Evolutionary conservation across 2,797 vertebrate genomes (phyloP).

Genomic region (Muscicapa comitata): DNA sequence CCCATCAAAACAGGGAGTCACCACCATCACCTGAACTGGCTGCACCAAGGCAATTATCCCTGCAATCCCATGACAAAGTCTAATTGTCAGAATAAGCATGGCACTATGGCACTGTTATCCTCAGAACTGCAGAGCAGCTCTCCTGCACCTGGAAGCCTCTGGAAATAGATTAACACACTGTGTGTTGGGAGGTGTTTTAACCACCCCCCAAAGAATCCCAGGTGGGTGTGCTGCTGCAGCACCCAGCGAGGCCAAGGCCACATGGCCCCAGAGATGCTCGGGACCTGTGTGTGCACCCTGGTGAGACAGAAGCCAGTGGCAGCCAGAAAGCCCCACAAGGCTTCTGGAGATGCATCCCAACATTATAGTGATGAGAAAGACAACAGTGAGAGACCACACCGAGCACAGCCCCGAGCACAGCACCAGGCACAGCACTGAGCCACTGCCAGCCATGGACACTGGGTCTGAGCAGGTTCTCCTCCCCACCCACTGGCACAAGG

Average conservation of each 20-base stretch:
- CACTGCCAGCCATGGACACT: accelerated
- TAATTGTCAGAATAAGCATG: not conserved
- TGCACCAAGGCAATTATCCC: not conserved
- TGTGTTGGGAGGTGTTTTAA: not conserved
- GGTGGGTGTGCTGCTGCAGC: not conserved
- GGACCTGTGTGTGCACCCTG: accelerated
- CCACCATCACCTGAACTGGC: accelerated
- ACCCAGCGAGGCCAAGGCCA: not conserved
- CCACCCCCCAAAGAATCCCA: not conserved
- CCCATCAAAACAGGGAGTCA: not conserved
- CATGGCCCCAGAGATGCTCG: accelerated
- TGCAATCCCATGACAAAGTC: not conserved
- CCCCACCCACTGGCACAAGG: not conserved
- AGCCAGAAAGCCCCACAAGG: accelerated
- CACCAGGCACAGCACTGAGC: not conserved
- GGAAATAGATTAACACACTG: not conserved
- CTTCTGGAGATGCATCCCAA: not conserved
- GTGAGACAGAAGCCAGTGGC: not conserved
- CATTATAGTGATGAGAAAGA: accelerated
- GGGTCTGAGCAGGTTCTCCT: not conserved
- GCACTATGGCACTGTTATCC: accelerated
- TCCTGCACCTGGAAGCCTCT: not conserved
- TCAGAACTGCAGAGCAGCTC: not conserved
- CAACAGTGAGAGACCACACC: not conserved
- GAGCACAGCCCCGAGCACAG: not conserved